Percentiles rank a stretch among this genome's conserved stretches.
Evolutionary conservation across 2,888 invertebrate genomes (phyloP).

Genomic region (Nomada flava): DNA sequence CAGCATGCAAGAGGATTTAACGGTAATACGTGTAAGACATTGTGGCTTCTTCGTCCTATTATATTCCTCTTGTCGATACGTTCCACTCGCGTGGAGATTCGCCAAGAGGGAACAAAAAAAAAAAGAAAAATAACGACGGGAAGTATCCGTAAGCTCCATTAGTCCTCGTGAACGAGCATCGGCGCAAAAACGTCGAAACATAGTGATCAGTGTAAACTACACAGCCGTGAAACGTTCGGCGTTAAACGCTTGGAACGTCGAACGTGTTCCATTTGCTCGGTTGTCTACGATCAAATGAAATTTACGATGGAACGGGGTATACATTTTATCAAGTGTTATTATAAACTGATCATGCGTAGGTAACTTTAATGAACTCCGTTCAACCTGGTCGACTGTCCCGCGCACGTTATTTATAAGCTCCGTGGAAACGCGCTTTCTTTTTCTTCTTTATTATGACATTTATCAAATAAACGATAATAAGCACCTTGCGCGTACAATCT

Average conservation of each 20-base stretch:
- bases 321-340: slow-evolving; percentile 22
- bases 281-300: slow-evolving; percentile 5
- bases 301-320: background rate
- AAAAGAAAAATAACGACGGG: slow-evolving; percentile 40
- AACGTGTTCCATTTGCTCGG: slow-evolving; percentile 20
- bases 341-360: background rate
- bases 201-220: slow-evolving; percentile 40
- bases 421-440: background rate
- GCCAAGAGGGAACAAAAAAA: no score
- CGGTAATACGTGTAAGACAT: slow-evolving; percentile 48
- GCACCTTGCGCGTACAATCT: no score
- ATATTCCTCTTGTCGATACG: slow-evolving; percentile 9
- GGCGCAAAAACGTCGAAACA: slow-evolving; percentile 45
- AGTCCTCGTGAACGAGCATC: slow-evolving; percentile 38
- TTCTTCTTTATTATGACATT: no score
- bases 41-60: slow-evolving; percentile 27
- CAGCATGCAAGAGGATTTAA: slow-evolving; percentile 38
- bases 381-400: background rate
- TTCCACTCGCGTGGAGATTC: slow-evolving; percentile 22
- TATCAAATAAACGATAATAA: no score
- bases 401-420: no score
- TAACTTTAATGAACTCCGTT: background rate
- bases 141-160: slow-evolving; percentile 43
- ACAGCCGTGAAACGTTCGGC: slow-evolving; percentile 25
- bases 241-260: slow-evolving; percentile 14